phyloP scores from a whole-genome alignment of 1,140 invertebrate species.

The Hormaphis cornu region DNA sequence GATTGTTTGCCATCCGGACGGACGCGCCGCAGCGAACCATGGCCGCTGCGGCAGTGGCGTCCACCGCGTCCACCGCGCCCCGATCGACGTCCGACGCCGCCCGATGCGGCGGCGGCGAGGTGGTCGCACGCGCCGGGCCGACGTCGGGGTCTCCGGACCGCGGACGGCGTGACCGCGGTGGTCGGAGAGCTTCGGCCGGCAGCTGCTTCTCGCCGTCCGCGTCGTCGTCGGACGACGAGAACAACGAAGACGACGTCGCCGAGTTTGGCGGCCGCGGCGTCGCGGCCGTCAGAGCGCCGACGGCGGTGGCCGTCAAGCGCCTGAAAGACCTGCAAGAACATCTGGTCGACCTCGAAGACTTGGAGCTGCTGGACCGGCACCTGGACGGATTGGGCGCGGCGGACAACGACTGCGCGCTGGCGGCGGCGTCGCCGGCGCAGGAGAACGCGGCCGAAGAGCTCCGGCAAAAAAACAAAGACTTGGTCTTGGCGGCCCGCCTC shows the following conservation, averaged over 20 bases:
- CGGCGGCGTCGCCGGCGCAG: constrained; percentile 51
- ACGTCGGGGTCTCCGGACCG: no score
- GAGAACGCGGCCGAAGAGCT: constrained; percentile 58
- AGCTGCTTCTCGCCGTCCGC: background rate
- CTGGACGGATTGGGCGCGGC: background rate
- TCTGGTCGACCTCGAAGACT: background rate
- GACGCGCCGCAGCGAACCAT: background rate
- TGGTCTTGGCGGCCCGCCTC: constrained; percentile 84
- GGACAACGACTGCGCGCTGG: background rate
- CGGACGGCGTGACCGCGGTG: no score
- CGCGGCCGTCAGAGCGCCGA: background rate
- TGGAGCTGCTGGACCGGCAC: background rate
- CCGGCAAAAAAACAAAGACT: constrained; percentile 84
- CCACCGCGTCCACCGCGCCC: background rate
- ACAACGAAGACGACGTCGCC: background rate
- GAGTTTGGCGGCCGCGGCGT: background rate
- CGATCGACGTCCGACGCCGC: background rate
- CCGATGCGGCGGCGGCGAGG: background rate
- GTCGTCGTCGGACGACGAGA: background rate
- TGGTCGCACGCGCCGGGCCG: no score
- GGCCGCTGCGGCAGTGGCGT: background rate
- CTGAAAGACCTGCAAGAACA: background rate
- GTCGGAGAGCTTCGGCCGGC: background rate
- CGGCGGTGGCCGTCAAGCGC: background rate
- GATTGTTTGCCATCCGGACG: background rate